Evolutionary conservation across 1,140 invertebrate species (phyloP).

Genomic region (Chrysoperla carnea): DNA sequence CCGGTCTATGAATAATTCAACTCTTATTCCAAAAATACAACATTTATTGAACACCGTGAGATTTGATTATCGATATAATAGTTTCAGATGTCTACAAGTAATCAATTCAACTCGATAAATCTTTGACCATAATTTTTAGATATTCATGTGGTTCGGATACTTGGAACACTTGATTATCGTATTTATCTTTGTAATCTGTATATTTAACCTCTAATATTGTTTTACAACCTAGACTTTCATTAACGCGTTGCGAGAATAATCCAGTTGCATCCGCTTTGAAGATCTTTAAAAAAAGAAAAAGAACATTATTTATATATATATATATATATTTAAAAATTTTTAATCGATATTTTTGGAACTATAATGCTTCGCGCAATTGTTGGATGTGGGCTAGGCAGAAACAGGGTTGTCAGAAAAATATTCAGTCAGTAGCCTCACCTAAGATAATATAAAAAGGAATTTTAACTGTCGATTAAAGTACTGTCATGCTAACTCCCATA

Average conservation of each 20-base stretch:
- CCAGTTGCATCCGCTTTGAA: constrained; percentile 65
- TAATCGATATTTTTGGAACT: neutral
- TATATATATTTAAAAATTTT: neutral
- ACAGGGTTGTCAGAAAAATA: no score
- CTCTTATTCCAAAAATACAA: no score
- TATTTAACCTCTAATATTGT: constrained; percentile 43
- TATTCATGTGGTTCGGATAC: constrained; percentile 38
- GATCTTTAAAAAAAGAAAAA: constrained; percentile 34
- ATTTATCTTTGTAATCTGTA: constrained; percentile 37
- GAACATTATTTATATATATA: neutral
- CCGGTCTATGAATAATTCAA: no score
- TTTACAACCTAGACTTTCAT: constrained; percentile 42
- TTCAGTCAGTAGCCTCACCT: no score
- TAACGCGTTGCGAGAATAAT: constrained; percentile 54
- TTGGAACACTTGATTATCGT: constrained; percentile 32
- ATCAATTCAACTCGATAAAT: no score
- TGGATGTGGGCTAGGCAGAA: no score
- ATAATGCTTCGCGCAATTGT: neutral
- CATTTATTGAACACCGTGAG: no score
- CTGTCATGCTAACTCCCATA: no score
- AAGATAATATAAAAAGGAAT: no score
- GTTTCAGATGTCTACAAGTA: no score
- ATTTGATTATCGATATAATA: no score
- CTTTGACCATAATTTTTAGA: constrained; percentile 40
- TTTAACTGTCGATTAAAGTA: no score